These are phyloP conservation scores for Elachura formosa DNA, from an alignment of 2,113 vertebrate genomes.

Conservation along the genomic window DNA sequence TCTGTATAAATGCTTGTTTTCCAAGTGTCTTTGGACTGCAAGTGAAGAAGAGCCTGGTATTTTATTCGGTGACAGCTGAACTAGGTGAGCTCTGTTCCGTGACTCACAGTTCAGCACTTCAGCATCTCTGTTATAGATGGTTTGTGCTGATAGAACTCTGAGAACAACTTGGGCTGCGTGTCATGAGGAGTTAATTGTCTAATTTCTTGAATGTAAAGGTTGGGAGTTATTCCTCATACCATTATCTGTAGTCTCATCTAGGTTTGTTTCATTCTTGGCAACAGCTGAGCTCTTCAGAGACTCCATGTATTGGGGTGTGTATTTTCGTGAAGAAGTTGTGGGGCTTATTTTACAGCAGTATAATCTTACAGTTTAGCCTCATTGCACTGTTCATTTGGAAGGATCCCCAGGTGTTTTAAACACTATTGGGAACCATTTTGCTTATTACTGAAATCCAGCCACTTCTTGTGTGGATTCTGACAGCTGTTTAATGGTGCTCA, in stretches of 20 bases:
- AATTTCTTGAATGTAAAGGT: background rate
- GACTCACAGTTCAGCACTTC: slow-evolving; percentile 6
- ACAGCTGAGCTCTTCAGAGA: slow-evolving; percentile 1
- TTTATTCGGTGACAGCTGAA: background rate
- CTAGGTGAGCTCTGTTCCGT: background rate
- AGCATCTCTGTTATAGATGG: slow-evolving; percentile 9
- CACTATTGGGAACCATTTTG: slow-evolving; percentile 34
- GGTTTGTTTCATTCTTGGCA: background rate
- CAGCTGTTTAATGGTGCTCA: slow-evolving; percentile 59
- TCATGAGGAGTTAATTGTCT: slow-evolving; percentile 22
- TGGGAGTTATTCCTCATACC: background rate
- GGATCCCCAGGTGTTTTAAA: slow-evolving; percentile 49
- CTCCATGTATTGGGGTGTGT: background rate
- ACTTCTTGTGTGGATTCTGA: slow-evolving; percentile 49
- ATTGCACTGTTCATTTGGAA: slow-evolving; percentile 47
- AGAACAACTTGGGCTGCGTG: background rate
- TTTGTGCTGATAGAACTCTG: background rate
- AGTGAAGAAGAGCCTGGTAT: background rate
- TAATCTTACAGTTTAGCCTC: slow-evolving; percentile 23
- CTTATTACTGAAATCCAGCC: slow-evolving; percentile 46
- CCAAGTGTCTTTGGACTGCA: background rate
- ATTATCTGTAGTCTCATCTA: slow-evolving; percentile 8
- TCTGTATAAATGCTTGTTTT: background rate
- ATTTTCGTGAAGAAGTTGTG: background rate
- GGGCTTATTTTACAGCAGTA: slow-evolving; percentile 27